phyloP scores from a whole-genome alignment of 2,888 invertebrate species.

The Chrysolina haemoptera region DNA sequence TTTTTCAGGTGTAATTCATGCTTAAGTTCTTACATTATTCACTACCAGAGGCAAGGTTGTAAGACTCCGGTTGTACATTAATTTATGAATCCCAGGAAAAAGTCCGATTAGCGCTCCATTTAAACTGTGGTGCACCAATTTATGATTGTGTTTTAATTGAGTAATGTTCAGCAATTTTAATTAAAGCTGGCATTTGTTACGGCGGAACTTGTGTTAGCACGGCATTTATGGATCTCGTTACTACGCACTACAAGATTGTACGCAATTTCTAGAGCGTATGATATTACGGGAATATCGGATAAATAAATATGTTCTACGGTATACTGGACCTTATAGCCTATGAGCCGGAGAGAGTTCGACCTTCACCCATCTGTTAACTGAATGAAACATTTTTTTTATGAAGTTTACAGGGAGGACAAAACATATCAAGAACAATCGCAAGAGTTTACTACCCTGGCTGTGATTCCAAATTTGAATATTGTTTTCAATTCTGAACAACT shows the following conservation, averaged over 20 bases:
- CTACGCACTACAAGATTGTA: slow-evolving; percentile 48
- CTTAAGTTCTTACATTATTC: slow-evolving; percentile 3
- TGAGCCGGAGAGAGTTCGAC: no score
- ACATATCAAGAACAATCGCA: no score
- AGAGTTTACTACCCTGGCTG: no score
- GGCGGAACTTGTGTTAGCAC: slow-evolving; percentile 42
- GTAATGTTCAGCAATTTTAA: slow-evolving; percentile 57
- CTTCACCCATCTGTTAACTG: no score
- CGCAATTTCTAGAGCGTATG: slow-evolving; percentile 41
- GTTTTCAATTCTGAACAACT: no score
- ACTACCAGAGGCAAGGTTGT: neutral
- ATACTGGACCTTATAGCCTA: neutral
- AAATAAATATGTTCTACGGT: neutral
- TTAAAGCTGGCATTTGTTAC: slow-evolving; percentile 51
- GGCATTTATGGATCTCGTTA: slow-evolving; percentile 51
- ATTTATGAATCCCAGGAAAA: slow-evolving; percentile 26
- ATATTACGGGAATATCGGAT: slow-evolving; percentile 30
- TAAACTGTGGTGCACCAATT: slow-evolving; percentile 52
- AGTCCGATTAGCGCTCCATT: slow-evolving; percentile 46
- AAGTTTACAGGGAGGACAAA: no score
- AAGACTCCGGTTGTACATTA: neutral
- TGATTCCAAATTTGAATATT: no score
- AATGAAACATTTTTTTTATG: no score
- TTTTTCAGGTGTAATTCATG: slow-evolving; percentile 2
- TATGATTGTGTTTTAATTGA: slow-evolving; percentile 58